Base-by-base conservation (phyloP, 1,140 invertebrate genomes). In the Zaprionus ghesquierei region DNA sequence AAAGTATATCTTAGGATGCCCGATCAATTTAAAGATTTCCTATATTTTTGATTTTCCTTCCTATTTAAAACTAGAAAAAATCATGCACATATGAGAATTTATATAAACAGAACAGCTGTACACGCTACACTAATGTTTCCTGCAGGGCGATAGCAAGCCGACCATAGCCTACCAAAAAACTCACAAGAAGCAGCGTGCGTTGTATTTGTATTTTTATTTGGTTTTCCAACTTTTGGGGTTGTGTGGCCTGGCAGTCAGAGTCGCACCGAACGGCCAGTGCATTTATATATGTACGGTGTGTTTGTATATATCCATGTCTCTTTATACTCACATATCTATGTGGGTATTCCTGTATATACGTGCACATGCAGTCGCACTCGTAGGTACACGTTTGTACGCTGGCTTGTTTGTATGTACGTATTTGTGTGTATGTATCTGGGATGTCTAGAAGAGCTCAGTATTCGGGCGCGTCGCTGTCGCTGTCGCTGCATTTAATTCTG, bases 141-240 rank as follows among this genome's bases (percentile, higher is more conserved):
- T 51, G 33, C 50, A 86, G 82, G 31, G 61, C 53, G 75, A 53
- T 22, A 4, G 13, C 0, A 49, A 41, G 38, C 79, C 79, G 79
- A 55, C 66, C 44, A 31, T 29, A 6, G 23, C 23, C n/a, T 29
- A 20, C 23, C 13, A 62, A 59, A 79, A 70, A 87, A 86, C 64
- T 73, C 75, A 72, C 78, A 86, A 53, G 79, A 71, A 87, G 79
- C 75, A 87, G 70, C 65, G 68, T 75, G 82, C 79, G 71, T 87
- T 75, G 82, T 87, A 79, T 87, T 86, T 81, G 82, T 87, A 82
- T 86, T 86, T 86, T 86, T 86, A 82, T 86, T 87, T 86, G 82
- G 82, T 87, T 86, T 86, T 87, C 82, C 82, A 87, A 86, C 82
- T 82, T 86, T 82, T 86, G 79, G 82, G 82, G 82, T 86, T 85